Evolutionary conservation across 2,888 invertebrate genomes (phyloP).

Genomic region (Agrotis clavis): DNA sequence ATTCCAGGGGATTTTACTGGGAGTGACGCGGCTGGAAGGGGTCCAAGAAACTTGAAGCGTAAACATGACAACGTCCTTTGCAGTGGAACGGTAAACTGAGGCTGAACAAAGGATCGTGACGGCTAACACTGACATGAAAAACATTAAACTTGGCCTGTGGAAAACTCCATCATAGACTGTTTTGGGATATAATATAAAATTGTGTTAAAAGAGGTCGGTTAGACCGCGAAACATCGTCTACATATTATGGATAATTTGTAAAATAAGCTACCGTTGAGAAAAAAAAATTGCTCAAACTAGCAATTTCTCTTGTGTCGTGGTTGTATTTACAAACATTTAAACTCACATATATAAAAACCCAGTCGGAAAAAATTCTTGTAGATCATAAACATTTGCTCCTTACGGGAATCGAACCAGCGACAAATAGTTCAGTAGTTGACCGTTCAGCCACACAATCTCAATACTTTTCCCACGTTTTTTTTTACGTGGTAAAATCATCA

Average conservation of each 20-base stretch:
- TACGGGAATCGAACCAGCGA: no score
- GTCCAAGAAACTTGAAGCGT: slow-evolving; percentile 83
- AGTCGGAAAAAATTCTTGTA: no score
- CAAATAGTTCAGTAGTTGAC: no score
- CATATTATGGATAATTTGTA: slow-evolving; percentile 35
- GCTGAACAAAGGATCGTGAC: slow-evolving; percentile 59
- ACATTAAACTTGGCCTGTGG: slow-evolving; percentile 69
- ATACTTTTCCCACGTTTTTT: no score
- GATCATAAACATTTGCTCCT: no score
- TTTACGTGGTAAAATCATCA: no score
- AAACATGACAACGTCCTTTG: slow-evolving; percentile 81
- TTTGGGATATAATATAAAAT: slow-evolving; percentile 2
- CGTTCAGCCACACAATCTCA: no score
- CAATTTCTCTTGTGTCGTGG: no score
- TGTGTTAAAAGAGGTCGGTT: no score
- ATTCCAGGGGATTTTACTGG: slow-evolving; percentile 76
- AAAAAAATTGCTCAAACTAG: no score
- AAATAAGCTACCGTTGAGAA: slow-evolving; percentile 26
- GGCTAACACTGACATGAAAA: slow-evolving; percentile 65
- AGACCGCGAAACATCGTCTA: not conserved
- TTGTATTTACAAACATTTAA: no score
- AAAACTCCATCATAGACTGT: slow-evolving; percentile 28
- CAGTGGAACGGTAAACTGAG: slow-evolving; percentile 73
- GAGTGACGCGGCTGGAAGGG: slow-evolving; percentile 78
- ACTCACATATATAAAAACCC: no score